Evolutionary conservation across 1,140 invertebrate species (phyloP).

Genomic region (Proales similis): DNA sequence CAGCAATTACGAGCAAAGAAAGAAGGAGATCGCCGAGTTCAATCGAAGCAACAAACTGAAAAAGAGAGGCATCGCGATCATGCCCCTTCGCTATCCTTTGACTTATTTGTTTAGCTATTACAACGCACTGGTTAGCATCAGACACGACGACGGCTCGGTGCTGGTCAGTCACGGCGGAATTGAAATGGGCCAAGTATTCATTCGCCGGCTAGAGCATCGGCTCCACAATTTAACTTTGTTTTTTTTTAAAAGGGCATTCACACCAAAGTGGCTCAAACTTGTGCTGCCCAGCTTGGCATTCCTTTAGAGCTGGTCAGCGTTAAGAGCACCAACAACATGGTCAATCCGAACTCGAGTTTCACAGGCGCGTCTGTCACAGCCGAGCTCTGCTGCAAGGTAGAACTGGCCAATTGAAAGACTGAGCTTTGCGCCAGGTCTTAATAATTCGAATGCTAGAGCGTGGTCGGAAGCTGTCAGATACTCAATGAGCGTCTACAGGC

Average conservation of each 20-base stretch:
- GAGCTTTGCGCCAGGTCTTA: not conserved
- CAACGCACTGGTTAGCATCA: conserved; percentile 64
- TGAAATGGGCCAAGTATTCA: conserved; percentile 61
- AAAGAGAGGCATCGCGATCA: conserved; percentile 45
- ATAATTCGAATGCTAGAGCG: conserved; percentile 41
- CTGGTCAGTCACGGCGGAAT: conserved; percentile 67
- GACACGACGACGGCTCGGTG: conserved; percentile 68
- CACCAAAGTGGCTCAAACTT: conserved; percentile 68
- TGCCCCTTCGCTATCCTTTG: conserved; percentile 44
- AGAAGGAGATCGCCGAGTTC: not conserved
- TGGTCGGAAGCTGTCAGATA: conserved; percentile 7
- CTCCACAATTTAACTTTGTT: too few relatives aligned
- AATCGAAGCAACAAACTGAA: conserved; percentile 44
- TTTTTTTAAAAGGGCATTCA: conserved; percentile 64
- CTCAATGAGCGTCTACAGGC: conserved; percentile 25
- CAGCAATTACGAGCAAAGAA: conserved; percentile 35
- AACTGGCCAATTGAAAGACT: not conserved
- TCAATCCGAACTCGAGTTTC: conserved; percentile 54
- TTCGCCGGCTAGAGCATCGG: too few relatives aligned
- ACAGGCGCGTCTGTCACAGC: conserved; percentile 68
- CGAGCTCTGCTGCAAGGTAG: conserved; percentile 53
- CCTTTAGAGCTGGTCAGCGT: conserved; percentile 63
- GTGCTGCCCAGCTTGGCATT: conserved; percentile 65
- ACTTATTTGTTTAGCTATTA: conserved; percentile 50
- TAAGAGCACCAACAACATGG: conserved; percentile 61